A percentile compares a stretch with the other conserved stretches of the same genome.
phyloP scores from a whole-genome alignment of 2,113 vertebrate species.

The Odontophorus gujanensis region DNA sequence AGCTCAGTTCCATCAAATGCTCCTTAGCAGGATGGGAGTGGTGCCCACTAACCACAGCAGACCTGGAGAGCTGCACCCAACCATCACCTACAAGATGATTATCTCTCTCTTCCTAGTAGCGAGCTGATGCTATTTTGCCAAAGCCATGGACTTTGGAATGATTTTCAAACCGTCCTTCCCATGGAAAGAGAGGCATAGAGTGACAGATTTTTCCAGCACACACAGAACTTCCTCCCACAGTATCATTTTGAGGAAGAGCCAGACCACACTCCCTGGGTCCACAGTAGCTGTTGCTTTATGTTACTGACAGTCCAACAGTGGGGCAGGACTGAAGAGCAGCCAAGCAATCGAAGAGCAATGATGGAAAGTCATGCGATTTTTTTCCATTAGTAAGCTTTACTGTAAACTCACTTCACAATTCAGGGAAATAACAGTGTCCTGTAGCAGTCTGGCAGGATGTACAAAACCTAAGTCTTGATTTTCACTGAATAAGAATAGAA shows the following conservation, averaged over 20 bases:
- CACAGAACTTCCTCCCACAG: neutral
- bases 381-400: neutral
- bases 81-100: neutral
- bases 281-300: neutral
- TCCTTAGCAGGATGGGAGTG: neutral
- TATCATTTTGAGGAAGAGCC: neutral
- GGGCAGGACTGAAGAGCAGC: neutral
- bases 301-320: neutral
- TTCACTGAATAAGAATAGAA: neutral
- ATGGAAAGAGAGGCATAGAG: neutral
- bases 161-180: neutral
- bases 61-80: neutral
- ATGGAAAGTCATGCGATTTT: neutral
- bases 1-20: neutral
- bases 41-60: accelerated
- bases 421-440: neutral
- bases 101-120: neutral
- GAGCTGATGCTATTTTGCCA: neutral
- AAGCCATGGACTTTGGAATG: neutral
- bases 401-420: neutral
- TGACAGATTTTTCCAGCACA: neutral
- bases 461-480: neutral
- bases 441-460: neutral
- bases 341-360: neutral
- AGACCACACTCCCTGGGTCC: neutral